A percentile compares a stretch with the other conserved stretches of the same genome.
These are phyloP conservation scores for Papilio machaon DNA, from an alignment of 1,140 invertebrate species.

Conservation along the genomic window DNA sequence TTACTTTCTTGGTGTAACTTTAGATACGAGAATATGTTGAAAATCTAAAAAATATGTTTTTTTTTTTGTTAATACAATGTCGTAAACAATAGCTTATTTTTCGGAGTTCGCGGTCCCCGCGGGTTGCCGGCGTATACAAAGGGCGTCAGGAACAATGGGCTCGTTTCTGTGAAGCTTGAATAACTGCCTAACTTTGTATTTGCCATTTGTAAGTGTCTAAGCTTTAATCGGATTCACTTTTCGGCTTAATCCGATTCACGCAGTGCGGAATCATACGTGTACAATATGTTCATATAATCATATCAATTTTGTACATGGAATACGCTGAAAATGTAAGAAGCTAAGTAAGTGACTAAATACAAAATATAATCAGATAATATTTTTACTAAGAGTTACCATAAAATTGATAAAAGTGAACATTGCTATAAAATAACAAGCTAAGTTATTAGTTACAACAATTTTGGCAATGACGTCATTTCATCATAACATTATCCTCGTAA, in stretches of 20 bases:
- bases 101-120: conserved; percentile 18
- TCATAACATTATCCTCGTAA: conserved; percentile 1
- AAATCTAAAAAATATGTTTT: background rate
- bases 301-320: background rate
- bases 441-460: background rate
- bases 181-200: conserved; percentile 39
- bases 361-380: too few relatives aligned
- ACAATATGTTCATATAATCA: background rate
- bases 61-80: background rate
- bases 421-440: background rate
- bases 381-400: too few relatives aligned
- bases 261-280: conserved; percentile 15
- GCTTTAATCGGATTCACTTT: conserved; percentile 37
- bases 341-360: too few relatives aligned
- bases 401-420: background rate
- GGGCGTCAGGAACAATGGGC: conserved; percentile 31
- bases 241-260: conserved; percentile 30
- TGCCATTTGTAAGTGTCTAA: conserved; percentile 38
- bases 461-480: background rate
- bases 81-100: conserved; percentile 18
- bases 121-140: conserved; percentile 19
- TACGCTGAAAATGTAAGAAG: too few relatives aligned
- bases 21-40: background rate
- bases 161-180: conserved; percentile 31
- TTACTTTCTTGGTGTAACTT: background rate